These are phyloP conservation scores for Tragelaphus scriptus DNA, from an alignment of 2,113 vertebrate genomes.

Conservation along the genomic window DNA sequence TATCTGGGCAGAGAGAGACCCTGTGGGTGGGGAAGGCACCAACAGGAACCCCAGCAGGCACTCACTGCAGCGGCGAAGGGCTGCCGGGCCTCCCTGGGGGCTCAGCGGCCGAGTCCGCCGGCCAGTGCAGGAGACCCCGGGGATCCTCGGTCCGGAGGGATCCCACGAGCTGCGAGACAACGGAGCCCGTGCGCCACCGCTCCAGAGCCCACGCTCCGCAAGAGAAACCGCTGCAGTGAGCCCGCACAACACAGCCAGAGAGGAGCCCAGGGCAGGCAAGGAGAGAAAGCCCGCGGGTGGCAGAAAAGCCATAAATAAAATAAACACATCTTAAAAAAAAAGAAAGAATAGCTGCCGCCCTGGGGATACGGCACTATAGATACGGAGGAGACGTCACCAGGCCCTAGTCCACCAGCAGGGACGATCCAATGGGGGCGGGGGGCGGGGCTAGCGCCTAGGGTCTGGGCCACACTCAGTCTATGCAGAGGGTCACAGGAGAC, in stretches of 20 bases:
- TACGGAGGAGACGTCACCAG: rapidly evolving
- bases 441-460: too few species aligned
- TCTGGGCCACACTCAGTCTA: neutral
- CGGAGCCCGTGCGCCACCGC: rapidly evolving
- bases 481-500: neutral
- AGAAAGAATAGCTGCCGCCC: neutral
- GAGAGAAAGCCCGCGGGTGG: rapidly evolving
- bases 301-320: neutral
- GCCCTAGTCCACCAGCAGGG: rapidly evolving
- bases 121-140: neutral
- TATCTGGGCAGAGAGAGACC: constrained; percentile 78
- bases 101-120: neutral
- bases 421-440: neutral
- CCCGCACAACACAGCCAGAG: neutral
- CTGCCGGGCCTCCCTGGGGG: neutral
- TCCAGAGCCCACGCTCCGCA: neutral
- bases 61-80: neutral
- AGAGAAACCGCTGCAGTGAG: neutral
- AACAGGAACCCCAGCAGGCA: neutral
- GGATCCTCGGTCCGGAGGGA: neutral
- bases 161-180: neutral
- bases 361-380: neutral
- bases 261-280: neutral
- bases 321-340: neutral
- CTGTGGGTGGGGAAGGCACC: neutral